A percentile compares a stretch with the other conserved stretches of the same genome.
These are phyloP conservation scores for Sisyra nigra DNA, from an alignment of 2,888 invertebrate genomes.

Conservation along the genomic window DNA sequence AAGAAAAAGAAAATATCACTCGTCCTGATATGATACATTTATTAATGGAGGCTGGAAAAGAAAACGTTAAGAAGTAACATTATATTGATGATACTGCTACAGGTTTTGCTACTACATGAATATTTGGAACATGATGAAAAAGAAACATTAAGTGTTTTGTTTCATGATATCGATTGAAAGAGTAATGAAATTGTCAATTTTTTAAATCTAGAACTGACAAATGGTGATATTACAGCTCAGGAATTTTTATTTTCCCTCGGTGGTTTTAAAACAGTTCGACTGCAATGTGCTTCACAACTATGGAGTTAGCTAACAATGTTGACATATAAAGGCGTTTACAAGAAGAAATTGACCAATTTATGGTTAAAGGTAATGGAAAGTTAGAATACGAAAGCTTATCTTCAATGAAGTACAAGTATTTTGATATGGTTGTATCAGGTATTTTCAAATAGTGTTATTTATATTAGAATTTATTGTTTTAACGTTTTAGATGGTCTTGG, in stretches of 20 bases:
- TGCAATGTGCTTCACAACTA: conserved; percentile 13
- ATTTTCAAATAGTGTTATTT: too few relatives aligned
- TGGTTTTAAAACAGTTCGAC: conserved; percentile 15
- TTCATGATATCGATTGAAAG: too few relatives aligned
- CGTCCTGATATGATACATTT: too few relatives aligned
- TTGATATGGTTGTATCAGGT: conserved; percentile 16
- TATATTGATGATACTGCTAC: too few relatives aligned
- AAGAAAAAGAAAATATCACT: too few relatives aligned
- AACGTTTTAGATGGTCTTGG: conserved; percentile 29
- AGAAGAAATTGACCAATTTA: conserved; percentile 14
- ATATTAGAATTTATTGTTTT: too few relatives aligned
- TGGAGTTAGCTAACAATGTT: conserved; percentile 15
- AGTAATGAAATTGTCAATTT: too few relatives aligned
- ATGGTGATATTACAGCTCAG: conserved; percentile 15
- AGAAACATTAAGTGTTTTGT: too few relatives aligned
- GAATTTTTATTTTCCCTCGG: conserved; percentile 15
- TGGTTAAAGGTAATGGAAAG: conserved; percentile 9
- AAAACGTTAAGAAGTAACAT: too few relatives aligned
- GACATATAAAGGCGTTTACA: conserved; percentile 14
- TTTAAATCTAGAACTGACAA: background rate
- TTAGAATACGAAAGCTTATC: conserved; percentile 15
- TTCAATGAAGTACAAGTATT: conserved; percentile 16
- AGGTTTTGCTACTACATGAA: too few relatives aligned
- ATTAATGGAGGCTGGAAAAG: too few relatives aligned
- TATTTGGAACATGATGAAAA: too few relatives aligned